Conservation (phyloP, 1,140 invertebrate genomes). For the Sarcophaga bullata region DNA sequence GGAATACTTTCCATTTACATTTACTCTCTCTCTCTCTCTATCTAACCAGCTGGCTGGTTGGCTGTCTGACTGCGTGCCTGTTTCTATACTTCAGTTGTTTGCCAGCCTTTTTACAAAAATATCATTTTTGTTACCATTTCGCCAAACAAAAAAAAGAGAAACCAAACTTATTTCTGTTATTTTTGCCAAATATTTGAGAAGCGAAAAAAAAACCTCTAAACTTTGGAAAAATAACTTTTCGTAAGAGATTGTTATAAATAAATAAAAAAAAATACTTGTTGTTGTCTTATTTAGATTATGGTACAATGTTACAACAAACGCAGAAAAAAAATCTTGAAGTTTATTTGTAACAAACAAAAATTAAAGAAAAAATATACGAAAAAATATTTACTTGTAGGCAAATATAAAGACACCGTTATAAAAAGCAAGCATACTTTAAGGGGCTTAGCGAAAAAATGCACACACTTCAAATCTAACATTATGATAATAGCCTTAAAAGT, state of each 20-base stretch:
- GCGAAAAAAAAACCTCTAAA: background rate
- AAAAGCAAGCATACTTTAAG: conserved; percentile 5
- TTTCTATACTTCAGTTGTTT: background rate
- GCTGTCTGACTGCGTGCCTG: background rate
- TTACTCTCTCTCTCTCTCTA: background rate
- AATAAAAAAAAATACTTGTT: background rate
- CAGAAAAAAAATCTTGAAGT: conserved; percentile 28
- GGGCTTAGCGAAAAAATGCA: background rate
- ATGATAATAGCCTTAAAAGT: background rate
- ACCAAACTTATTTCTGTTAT: background rate
- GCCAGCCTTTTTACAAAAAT: conserved; percentile 15
- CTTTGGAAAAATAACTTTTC: conserved; percentile 28
- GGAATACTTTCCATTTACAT: conserved; percentile 11
- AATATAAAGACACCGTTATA: background rate
- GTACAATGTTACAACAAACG: background rate
- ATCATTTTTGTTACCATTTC: background rate
- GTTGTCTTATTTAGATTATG: conserved; percentile 34
- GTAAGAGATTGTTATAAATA: conserved; percentile 36
- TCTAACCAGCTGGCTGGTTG: too few species aligned
- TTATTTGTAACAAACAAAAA: conserved; percentile 27
- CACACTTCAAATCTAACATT: background rate
- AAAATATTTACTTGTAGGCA: background rate
- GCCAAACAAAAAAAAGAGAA: background rate
- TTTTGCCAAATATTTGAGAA: conserved; percentile 25
- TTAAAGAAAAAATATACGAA: too few species aligned